Evolutionary conservation across 2,888 invertebrate species (phyloP).

Genomic region (Lissonota sp.): DNA sequence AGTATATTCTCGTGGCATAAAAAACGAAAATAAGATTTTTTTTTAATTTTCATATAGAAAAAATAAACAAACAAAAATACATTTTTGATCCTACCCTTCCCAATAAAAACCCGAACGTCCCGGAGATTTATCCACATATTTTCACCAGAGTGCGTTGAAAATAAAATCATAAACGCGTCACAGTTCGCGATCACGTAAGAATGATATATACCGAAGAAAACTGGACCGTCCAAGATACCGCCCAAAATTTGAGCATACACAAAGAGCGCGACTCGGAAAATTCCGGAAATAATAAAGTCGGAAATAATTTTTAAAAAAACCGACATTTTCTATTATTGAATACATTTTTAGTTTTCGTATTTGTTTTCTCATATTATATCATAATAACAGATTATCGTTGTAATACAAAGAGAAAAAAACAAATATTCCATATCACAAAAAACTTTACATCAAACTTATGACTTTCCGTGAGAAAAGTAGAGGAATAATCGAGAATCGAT

Average conservation of each 20-base stretch:
- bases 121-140: slow-evolving; percentile 25
- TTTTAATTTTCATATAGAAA: neutral
- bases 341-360: too few relatives aligned
- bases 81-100: neutral
- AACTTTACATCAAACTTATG: too few relatives aligned
- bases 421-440: too few relatives aligned
- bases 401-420: too few relatives aligned
- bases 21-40: neutral
- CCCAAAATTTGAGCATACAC: slow-evolving; percentile 32
- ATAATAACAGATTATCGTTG: too few relatives aligned
- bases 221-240: slow-evolving; percentile 33
- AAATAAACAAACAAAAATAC: neutral
- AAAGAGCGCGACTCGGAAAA: slow-evolving; percentile 11
- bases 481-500: too few relatives aligned
- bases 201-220: slow-evolving; percentile 27
- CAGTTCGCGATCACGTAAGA: slow-evolving; percentile 58
- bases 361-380: too few relatives aligned
- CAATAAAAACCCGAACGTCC: neutral
- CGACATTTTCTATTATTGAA: too few relatives aligned
- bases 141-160: slow-evolving; percentile 37
- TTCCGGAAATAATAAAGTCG: neutral
- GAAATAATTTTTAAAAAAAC: neutral
- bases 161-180: slow-evolving; percentile 61
- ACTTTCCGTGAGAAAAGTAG: too few relatives aligned
- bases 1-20: too few relatives aligned